A percentile compares a stretch with the other conserved stretches of the same genome.
These are phyloP conservation scores for Xylota sylvarum DNA, from an alignment of 2,888 invertebrate genomes.

Conservation along the genomic window DNA sequence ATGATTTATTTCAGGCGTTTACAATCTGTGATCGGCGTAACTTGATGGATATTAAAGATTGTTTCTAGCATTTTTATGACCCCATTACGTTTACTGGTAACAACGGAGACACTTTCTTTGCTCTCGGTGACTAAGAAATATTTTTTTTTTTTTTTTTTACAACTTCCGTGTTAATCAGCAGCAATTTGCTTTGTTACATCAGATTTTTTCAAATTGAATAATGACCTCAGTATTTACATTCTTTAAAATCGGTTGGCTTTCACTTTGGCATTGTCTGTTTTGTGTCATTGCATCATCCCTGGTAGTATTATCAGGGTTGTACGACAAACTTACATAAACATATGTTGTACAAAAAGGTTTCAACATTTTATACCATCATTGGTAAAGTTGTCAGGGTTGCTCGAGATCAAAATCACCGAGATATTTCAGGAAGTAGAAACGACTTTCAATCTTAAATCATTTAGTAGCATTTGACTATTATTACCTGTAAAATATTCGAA, in stretches of 20 bases:
- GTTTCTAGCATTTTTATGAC: neutral
- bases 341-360: no score
- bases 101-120: neutral
- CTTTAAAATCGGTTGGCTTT: neutral
- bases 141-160: neutral
- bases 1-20: conserved; percentile 25
- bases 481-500: no score
- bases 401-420: no score
- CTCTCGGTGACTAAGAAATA: conserved; percentile 1
- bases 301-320: conserved; percentile 11
- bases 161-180: conserved; percentile 24
- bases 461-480: no score
- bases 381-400: no score
- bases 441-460: no score
- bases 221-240: conserved; percentile 1
- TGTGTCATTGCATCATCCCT: conserved; percentile 8
- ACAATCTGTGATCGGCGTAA: conserved; percentile 18
- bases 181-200: neutral
- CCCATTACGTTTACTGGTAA: neutral
- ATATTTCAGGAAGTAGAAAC: no score
- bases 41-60: neutral
- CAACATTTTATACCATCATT: no score
- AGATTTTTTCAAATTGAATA: conserved; percentile 10
- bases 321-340: no score
- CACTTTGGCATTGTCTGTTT: neutral